Evolutionary conservation across 2,888 invertebrate genomes (phyloP), one percentile per base, ranked within the genome.

Genomic region (Cantharis rustica): DNA sequence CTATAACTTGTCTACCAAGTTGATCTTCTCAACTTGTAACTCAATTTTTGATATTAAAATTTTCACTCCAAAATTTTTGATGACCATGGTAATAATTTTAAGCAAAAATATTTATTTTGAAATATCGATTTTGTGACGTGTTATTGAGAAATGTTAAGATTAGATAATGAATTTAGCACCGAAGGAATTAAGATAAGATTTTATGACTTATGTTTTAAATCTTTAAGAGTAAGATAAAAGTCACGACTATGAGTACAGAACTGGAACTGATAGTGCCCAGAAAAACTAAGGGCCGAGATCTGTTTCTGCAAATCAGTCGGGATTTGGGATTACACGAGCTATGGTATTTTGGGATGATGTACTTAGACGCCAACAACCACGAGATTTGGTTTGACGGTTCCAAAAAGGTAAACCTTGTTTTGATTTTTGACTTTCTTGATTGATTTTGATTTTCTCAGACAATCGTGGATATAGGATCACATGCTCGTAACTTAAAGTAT

Each of bases 321-420:
- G 86, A 86, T 75, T 78, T 87, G 70, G 85, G 86, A 9, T 82
- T 88, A 68, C 84, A 85, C 72, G 88, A 88, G 81, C 81, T 81
- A n/a, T 87, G 88, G 87, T 87, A 84, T 79, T 88, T 88, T 79
- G 88, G 88, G 4, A 73, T 88, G 61, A 83, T 84, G 82, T 86
- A 84, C 77, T 75, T 80, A 26, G 85, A 85, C 61, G 82, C 83
- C 13, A 80, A 82, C 31, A 84, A 84, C 26, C 83, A 85, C 64
- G 81, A 81, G 68, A 81, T 87, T 16, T 88, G 88, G 88, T 83
- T 87, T 31, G 88, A 88, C 73, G 82, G 81, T 66, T 87, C 87
- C 0, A 87, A 86, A 83, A 88, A 87, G 84, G 87, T 87, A 80
- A 73, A 20, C 23, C 23, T 20, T 16, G 62, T 5, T 20, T 16